Percentiles rank a stretch among this genome's conserved stretches.
Evolutionary conservation across 2,888 invertebrate genomes (phyloP).

Genomic region (Pseudococcus jackbeardsleyi): DNA sequence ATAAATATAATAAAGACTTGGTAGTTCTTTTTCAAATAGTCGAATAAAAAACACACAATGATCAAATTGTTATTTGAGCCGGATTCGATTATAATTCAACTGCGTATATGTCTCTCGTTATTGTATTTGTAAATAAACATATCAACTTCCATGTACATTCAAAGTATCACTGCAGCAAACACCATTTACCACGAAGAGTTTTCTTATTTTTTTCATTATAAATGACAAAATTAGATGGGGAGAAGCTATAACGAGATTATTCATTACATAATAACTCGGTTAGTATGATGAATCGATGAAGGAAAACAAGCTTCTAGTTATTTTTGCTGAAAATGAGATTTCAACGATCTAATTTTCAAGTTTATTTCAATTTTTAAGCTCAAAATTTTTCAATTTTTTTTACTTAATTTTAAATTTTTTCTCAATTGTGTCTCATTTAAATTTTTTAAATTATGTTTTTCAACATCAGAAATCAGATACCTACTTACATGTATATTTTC

Average conservation of each 20-base stretch:
- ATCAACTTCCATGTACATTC: constrained; percentile 3
- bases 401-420: too few species aligned
- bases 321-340: too few species aligned
- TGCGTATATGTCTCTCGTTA: neutral
- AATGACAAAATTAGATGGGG: neutral
- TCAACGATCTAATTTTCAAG: too few species aligned
- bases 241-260: constrained; percentile 9
- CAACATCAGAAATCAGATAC: too few species aligned
- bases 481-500: too few species aligned
- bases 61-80: constrained; percentile 8
- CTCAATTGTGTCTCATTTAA: too few species aligned
- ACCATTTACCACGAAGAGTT: neutral
- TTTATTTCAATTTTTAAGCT: too few species aligned
- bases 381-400: too few species aligned
- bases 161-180: neutral
- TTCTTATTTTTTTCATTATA: neutral
- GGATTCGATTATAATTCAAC: neutral
- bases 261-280: constrained; percentile 2
- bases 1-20: constrained; percentile 23
- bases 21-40: neutral
- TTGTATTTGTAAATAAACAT: neutral
- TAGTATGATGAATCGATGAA: neutral
- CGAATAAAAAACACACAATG: neutral
- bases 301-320: neutral
- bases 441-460: too few species aligned